A percentile compares a stretch with the other conserved stretches of the same genome.
These are phyloP conservation scores for Elmis aenea DNA, from an alignment of 2,888 invertebrate species.

Conservation along the genomic window DNA sequence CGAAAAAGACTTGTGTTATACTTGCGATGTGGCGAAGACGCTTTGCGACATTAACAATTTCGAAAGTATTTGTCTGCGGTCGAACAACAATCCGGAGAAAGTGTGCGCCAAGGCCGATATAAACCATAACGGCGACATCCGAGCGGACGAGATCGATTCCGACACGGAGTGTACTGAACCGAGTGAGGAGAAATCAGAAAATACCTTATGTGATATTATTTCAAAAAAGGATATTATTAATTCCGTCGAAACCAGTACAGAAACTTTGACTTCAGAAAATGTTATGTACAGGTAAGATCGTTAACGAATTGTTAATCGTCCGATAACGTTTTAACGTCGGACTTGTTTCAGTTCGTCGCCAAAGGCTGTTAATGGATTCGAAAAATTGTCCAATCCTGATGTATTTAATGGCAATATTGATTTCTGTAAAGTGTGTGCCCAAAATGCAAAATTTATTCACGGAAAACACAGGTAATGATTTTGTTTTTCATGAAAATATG, in stretches of 20 bases:
- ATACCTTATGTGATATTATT: conserved; percentile 29
- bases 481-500: not conserved
- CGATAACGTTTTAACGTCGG: not conserved
- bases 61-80: conserved; percentile 25
- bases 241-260: conserved; percentile 52
- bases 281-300: conserved; percentile 26
- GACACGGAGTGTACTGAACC: conserved; percentile 32
- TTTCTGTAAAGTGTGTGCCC: conserved; percentile 39
- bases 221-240: conserved; percentile 17
- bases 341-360: conserved; percentile 35
- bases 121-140: conserved; percentile 24
- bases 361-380: conserved; percentile 40
- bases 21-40: conserved; percentile 7
- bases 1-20: conserved; percentile 16
- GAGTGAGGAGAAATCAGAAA: conserved; percentile 35
- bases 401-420: conserved; percentile 30
- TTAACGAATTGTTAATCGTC: not conserved
- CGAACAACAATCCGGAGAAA: conserved; percentile 12
- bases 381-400: conserved; percentile 34
- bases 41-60: conserved; percentile 20
- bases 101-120: conserved; percentile 17
- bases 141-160: conserved; percentile 32
- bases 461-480: conserved; percentile 31
- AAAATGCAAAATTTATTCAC: conserved; percentile 36
- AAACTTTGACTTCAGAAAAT: conserved; percentile 49